Conservation (phyloP, 1,140 invertebrate genomes). For the Dendrolimus kikuchii region DNA sequence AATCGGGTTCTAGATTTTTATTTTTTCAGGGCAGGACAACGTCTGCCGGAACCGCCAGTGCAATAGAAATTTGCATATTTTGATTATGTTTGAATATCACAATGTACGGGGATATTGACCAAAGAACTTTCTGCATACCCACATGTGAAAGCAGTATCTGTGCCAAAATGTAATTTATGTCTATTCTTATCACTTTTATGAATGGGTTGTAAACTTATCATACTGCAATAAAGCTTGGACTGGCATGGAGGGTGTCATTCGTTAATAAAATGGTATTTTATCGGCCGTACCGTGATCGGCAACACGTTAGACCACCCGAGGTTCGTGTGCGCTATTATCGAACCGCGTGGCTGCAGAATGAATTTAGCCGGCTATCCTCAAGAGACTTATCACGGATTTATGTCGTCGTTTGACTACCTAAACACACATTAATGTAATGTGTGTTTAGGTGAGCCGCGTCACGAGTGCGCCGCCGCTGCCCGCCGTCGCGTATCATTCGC, state of each 20-base stretch:
- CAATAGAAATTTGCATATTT: no score
- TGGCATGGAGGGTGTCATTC: constrained; percentile 36
- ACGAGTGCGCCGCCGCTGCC: constrained; percentile 58
- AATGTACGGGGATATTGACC: no score
- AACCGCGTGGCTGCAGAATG: constrained; percentile 49
- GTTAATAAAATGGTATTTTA: constrained; percentile 28
- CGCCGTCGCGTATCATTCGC: constrained; percentile 55
- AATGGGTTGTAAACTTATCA: constrained; percentile 13
- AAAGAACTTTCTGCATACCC: no score
- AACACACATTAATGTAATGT: constrained; percentile 29
- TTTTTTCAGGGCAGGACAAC: no score
- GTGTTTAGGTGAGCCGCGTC: constrained; percentile 48
- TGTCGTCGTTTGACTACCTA: constrained; percentile 15
- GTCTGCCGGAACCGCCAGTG: no score
- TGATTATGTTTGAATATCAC: no score
- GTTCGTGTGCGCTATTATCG: constrained; percentile 46
- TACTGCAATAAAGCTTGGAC: constrained; percentile 8
- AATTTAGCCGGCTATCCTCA: constrained; percentile 48
- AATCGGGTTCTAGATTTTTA: no score
- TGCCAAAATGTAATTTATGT: no score
- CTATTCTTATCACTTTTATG: constrained; percentile 15
- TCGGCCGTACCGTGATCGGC: constrained; percentile 45
- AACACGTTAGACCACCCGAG: constrained; percentile 26
- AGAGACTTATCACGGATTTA: constrained; percentile 51
- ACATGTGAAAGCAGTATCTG: no score